Conservation (phyloP, 1,140 invertebrate species). For the Magallana angulata region DNA sequence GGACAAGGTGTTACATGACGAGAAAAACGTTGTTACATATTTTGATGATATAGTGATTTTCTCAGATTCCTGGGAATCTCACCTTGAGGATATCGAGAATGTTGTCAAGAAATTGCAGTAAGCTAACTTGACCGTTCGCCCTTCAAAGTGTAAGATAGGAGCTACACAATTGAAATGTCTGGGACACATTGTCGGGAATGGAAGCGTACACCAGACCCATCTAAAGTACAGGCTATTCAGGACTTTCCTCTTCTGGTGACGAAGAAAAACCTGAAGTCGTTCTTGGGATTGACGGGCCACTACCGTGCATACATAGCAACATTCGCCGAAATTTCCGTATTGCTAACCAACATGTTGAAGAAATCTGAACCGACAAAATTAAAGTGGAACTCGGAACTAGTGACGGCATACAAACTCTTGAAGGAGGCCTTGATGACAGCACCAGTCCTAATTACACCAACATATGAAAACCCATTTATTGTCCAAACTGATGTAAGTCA, state of each 20-base stretch:
- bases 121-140: constrained; percentile 34
- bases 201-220: constrained; percentile 1
- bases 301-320: constrained; percentile 21
- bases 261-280: constrained; percentile 33
- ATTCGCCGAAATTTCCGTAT: constrained; percentile 25
- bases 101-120: neutral
- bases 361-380: constrained; percentile 28
- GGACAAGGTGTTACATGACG: constrained; percentile 39
- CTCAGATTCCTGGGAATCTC: constrained; percentile 36
- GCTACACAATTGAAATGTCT: neutral
- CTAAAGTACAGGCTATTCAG: constrained; percentile 33
- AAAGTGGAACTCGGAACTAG: neutral
- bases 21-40: constrained; percentile 80
- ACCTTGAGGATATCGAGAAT: no score
- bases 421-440: constrained; percentile 42
- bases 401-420: constrained; percentile 12
- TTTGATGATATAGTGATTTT: constrained; percentile 52
- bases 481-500: constrained; percentile 46
- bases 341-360: constrained; percentile 12
- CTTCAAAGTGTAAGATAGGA: neutral
- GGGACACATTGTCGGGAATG: neutral
- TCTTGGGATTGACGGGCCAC: constrained; percentile 42
- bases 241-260: constrained; percentile 33
- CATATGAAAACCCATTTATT: constrained; percentile 35
- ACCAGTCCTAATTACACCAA: constrained; percentile 37